These are phyloP conservation scores for Carassius carassius DNA, from an alignment of 2,113 vertebrate genomes.

Conservation along the genomic window DNA sequence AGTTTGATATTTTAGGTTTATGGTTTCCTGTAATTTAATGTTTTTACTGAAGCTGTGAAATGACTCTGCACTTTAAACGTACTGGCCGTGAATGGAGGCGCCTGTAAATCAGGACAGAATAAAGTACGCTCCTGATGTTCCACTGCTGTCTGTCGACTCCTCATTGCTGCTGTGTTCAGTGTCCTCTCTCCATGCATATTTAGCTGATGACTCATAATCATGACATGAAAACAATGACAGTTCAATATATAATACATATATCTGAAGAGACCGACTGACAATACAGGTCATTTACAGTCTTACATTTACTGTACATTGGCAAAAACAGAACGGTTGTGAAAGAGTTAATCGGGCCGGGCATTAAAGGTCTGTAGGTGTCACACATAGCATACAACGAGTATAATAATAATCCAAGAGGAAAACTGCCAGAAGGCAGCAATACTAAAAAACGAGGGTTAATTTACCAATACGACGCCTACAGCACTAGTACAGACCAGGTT, in stretches of 20 bases:
- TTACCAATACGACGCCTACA: no score
- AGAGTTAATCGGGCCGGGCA: background rate
- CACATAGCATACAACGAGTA: no score
- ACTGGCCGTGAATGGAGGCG: slow-evolving; percentile 70
- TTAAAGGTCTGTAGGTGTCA: no score
- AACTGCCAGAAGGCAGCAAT: no score
- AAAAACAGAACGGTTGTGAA: background rate
- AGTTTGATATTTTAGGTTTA: slow-evolving; percentile 70
- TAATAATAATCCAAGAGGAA: no score
- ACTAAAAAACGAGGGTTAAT: no score
- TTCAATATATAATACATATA: background rate
- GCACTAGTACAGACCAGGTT: no score
- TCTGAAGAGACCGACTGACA: background rate
- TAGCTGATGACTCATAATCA: background rate
- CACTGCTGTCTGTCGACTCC: background rate
- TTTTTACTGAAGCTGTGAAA: slow-evolving; percentile 82
- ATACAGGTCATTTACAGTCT: background rate
- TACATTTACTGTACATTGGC: background rate
- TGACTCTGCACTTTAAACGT: slow-evolving; percentile 81
- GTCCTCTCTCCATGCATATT: background rate
- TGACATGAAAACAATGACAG: background rate
- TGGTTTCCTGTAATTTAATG: slow-evolving; percentile 67
- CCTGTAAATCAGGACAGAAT: slow-evolving; percentile 76
- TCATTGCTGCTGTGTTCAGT: background rate
- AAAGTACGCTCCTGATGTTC: slow-evolving; percentile 70